Percentiles rank a stretch among this genome's conserved stretches.
Evolutionary conservation across 2,888 invertebrate species (phyloP).

Genomic region (Gari tellinella): DNA sequence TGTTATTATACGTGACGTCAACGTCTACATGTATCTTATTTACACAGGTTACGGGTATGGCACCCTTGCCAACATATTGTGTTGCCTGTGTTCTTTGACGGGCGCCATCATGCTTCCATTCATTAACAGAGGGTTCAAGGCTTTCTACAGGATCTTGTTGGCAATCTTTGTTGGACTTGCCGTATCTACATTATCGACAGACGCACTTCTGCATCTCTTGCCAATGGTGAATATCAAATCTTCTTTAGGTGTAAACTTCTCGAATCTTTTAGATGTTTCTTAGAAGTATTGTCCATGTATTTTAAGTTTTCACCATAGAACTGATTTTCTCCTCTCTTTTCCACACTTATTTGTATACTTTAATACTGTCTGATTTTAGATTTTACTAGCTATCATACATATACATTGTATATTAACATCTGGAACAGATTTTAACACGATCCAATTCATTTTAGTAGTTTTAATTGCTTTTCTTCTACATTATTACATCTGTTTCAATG

Average conservation of each 20-base stretch:
- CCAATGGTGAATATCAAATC: conserved; percentile 68
- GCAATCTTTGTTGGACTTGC: conserved; percentile 66
- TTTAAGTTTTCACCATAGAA: background rate
- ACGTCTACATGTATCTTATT: too few relatives aligned
- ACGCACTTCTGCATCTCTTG: conserved; percentile 65
- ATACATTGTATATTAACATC: too few relatives aligned
- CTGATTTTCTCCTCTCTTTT: background rate
- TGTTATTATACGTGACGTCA: too few relatives aligned
- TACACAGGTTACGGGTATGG: conserved; percentile 69
- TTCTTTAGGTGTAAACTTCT: background rate
- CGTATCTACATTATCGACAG: conserved; percentile 60
- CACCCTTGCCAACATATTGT: conserved; percentile 62
- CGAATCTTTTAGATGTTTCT: background rate
- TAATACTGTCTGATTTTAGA: background rate
- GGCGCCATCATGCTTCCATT: conserved; percentile 60
- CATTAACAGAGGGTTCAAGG: conserved; percentile 21
- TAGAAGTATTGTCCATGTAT: background rate
- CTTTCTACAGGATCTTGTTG: conserved; percentile 55
- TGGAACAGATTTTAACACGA: too few relatives aligned
- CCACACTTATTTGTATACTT: background rate
- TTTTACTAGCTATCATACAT: too few relatives aligned
- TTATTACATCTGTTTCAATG: too few relatives aligned
- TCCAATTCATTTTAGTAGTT: too few relatives aligned
- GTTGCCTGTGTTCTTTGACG: conserved; percentile 63
- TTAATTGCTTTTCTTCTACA: too few relatives aligned